Evolutionary conservation across 1,140 invertebrate species (phyloP).

Genomic region (Drosophila persimilis): DNA sequence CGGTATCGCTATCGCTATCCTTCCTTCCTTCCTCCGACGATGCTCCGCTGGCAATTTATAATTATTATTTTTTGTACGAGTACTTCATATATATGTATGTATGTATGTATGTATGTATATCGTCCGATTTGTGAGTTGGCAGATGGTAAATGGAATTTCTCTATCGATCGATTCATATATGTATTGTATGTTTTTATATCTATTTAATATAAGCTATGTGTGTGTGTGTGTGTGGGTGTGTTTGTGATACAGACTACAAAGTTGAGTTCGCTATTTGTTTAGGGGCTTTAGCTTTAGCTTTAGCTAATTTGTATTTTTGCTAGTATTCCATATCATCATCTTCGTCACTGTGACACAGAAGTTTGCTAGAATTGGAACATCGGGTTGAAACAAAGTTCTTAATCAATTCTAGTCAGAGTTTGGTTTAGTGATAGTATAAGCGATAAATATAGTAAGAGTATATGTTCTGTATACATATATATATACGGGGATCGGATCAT

Average conservation of each 20-base stretch:
- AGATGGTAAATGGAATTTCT: conserved; percentile 64
- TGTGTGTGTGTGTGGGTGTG: conserved; percentile 31
- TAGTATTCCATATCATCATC: conserved; percentile 83
- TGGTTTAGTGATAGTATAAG: conserved; percentile 4
- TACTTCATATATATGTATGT: not conserved
- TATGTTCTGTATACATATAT: conserved; percentile 15
- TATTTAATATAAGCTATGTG: conserved; percentile 65
- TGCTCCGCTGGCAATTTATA: conserved; percentile 54
- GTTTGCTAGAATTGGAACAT: conserved; percentile 78
- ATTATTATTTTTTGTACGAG: not conserved
- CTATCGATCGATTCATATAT: conserved; percentile 7
- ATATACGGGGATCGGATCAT: conserved; percentile 39
- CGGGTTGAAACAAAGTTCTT: conserved; percentile 57
- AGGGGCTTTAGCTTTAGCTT: conserved; percentile 33
- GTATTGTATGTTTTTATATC: conserved; percentile 52
- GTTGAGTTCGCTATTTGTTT: conserved; percentile 62
- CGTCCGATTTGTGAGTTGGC: conserved; percentile 31
- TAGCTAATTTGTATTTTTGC: conserved; percentile 72
- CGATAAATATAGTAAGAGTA: conserved; percentile 26
- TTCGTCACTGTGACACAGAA: conserved; percentile 83
- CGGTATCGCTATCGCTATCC: no score
- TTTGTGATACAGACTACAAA: conserved; percentile 69
- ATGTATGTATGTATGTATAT: conserved; percentile 28
- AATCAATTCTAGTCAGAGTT: conserved; percentile 46
- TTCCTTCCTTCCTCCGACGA: conserved; percentile 46